Conservation (phyloP, 1,140 invertebrate species). For the Macrotrachela quadricornifera region DNA sequence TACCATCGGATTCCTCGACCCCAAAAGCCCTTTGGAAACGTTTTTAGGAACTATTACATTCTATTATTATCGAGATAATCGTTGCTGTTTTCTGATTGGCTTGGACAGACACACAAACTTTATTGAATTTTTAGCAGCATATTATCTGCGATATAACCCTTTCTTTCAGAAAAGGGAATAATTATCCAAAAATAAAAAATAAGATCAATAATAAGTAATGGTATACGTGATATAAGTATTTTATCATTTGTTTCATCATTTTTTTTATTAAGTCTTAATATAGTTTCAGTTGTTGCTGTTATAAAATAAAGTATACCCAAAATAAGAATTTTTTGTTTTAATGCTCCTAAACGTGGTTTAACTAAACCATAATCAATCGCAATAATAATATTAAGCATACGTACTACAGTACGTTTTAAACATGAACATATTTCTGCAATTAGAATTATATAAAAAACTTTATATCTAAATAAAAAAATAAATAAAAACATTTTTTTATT, state of each 20-base stretch:
- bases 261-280: constrained; percentile 45
- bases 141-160: too few relatives aligned
- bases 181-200: constrained; percentile 46
- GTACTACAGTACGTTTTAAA: constrained; percentile 60
- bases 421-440: constrained; percentile 68
- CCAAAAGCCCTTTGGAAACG: too few relatives aligned
- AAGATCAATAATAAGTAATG: constrained; percentile 44
- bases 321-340: constrained; percentile 58
- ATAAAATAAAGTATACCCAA: constrained; percentile 58
- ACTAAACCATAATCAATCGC: constrained; percentile 81
- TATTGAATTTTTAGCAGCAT: too few relatives aligned
- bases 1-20: too few relatives aligned
- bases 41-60: too few relatives aligned
- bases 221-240: constrained; percentile 47
- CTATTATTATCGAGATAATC: too few relatives aligned
- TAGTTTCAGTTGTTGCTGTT: constrained; percentile 56
- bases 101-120: too few relatives aligned
- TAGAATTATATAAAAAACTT: constrained; percentile 29
- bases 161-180: too few relatives aligned
- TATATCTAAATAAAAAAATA: background rate
- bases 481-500: background rate
- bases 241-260: constrained; percentile 44
- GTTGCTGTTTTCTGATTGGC: too few relatives aligned
- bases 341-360: constrained; percentile 63
- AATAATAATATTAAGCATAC: constrained; percentile 77